phyloP scores from a whole-genome alignment of 2,113 vertebrate species.

The Dipodomys merriami region DNA sequence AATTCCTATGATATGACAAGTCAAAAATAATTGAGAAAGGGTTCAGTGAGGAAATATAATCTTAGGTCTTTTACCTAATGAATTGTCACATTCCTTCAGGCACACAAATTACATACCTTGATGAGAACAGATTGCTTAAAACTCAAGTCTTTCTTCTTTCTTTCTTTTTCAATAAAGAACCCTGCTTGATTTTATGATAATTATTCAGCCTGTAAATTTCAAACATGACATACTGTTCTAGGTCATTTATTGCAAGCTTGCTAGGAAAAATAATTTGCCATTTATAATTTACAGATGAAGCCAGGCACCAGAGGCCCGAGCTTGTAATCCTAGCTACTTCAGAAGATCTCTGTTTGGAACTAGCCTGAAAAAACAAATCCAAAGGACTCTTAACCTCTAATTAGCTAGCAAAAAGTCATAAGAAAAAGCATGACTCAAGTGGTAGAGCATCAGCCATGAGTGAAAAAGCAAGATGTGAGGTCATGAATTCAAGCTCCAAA shows the following conservation, averaged over 20 bases:
- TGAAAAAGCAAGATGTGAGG: no score
- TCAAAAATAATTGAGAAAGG: background rate
- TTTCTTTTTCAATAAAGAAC: background rate
- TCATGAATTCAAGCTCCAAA: no score
- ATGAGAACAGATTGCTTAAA: background rate
- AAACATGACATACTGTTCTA: conserved; percentile 12
- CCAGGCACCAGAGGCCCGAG: background rate
- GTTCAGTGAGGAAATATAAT: background rate
- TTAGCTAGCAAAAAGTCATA: no score
- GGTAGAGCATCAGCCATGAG: no score
- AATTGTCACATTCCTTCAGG: background rate
- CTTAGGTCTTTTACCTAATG: background rate
- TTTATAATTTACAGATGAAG: conserved; percentile 36
- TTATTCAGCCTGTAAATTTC: background rate
- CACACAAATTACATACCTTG: background rate
- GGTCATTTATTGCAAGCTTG: background rate
- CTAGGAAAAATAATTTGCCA: conserved; percentile 33
- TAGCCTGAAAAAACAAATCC: no score
- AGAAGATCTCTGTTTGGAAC: no score
- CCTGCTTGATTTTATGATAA: conserved; percentile 15
- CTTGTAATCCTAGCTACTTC: no score
- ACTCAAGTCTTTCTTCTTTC: background rate
- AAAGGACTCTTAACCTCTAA: no score
- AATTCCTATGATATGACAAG: background rate
- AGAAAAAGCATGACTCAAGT: no score